phyloP scores from a whole-genome alignment of 2,797 vertebrate genomes.

The Pangasius djambal region DNA sequence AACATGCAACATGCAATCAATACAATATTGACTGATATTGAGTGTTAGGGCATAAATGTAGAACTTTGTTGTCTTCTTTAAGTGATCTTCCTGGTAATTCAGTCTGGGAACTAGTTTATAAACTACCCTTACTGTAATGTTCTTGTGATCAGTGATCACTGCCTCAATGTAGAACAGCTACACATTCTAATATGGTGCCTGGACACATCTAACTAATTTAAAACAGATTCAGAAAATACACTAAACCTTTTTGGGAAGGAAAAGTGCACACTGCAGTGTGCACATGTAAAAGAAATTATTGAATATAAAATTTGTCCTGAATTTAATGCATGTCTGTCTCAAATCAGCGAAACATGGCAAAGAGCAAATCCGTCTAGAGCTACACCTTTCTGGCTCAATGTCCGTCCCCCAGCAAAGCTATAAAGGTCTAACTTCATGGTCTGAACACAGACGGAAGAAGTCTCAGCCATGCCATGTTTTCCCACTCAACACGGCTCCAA shows the following conservation, averaged over 20 bases:
- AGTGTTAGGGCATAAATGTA: neutral
- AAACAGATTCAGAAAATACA: neutral
- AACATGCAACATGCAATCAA: no score
- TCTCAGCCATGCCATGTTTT: slow-evolving; percentile 40
- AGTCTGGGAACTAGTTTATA: neutral
- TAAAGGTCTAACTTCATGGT: slow-evolving; percentile 26
- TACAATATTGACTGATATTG: neutral
- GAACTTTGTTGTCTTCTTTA: neutral
- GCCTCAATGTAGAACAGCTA: neutral
- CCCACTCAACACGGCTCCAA: slow-evolving; percentile 47
- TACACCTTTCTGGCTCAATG: slow-evolving; percentile 27
- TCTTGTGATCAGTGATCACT: neutral
- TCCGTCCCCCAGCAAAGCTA: neutral
- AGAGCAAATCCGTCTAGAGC: slow-evolving; percentile 42
- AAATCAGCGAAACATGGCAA: slow-evolving; percentile 25
- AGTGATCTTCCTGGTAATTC: neutral
- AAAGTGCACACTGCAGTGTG: neutral
- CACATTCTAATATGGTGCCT: neutral
- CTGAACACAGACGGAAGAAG: slow-evolving; percentile 30
- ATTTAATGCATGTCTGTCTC: slow-evolving; percentile 27
- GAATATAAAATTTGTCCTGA: slow-evolving; percentile 6
- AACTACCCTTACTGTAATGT: neutral
- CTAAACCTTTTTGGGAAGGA: neutral
- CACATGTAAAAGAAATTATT: neutral
- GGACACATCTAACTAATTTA: neutral